Percentiles rank a stretch among this genome's conserved stretches.
phyloP scores from a whole-genome alignment of 2,888 invertebrate species.

The Drosophila nigritarsus region DNA sequence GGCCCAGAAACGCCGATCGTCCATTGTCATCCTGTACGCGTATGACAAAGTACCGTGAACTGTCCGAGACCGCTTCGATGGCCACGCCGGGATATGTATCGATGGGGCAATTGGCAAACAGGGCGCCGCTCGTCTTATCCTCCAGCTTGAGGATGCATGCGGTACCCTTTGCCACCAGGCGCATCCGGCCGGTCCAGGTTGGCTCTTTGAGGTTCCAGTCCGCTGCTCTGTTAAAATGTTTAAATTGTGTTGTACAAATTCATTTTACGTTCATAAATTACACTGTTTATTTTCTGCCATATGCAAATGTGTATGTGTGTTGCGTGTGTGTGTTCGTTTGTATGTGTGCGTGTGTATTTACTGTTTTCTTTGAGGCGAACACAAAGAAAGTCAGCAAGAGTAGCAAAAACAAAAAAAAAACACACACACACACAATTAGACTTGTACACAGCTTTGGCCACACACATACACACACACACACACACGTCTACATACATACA shows the following conservation, averaged over 20 bases:
- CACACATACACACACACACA: background rate
- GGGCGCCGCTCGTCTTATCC: slow-evolving; percentile 95
- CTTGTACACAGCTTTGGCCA: slow-evolving; percentile 15
- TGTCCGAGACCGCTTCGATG: slow-evolving; percentile 98
- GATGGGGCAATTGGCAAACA: slow-evolving; percentile 98
- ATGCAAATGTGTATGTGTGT: slow-evolving; percentile 3
- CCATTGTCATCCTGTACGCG: slow-evolving; percentile 97
- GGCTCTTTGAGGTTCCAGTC: slow-evolving; percentile 99
- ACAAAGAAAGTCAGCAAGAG: slow-evolving; percentile 52
- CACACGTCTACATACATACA: slow-evolving; percentile 1
- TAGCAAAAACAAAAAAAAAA: slow-evolving; percentile 49
- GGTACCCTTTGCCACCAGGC: slow-evolving; percentile 95
- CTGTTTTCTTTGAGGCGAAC: slow-evolving; percentile 30
- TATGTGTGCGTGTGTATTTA: slow-evolving; percentile 10
- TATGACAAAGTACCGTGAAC: slow-evolving; percentile 98
- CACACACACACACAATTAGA: slow-evolving; percentile 38
- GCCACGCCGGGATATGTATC: slow-evolving; percentile 98
- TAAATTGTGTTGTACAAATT: slow-evolving; percentile 1
- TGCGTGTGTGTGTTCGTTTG: background rate
- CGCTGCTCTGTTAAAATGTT: slow-evolving; percentile 91
- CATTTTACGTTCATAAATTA: slow-evolving; percentile 20
- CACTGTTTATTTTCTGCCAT: slow-evolving; percentile 6
- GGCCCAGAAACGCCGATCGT: slow-evolving; percentile 96
- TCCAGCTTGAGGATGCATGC: slow-evolving; percentile 96
- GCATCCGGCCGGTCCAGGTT: slow-evolving; percentile 99